These are phyloP conservation scores for Sebastes vulpes DNA, from an alignment of 2,797 vertebrate species.

Conservation along the genomic window DNA sequence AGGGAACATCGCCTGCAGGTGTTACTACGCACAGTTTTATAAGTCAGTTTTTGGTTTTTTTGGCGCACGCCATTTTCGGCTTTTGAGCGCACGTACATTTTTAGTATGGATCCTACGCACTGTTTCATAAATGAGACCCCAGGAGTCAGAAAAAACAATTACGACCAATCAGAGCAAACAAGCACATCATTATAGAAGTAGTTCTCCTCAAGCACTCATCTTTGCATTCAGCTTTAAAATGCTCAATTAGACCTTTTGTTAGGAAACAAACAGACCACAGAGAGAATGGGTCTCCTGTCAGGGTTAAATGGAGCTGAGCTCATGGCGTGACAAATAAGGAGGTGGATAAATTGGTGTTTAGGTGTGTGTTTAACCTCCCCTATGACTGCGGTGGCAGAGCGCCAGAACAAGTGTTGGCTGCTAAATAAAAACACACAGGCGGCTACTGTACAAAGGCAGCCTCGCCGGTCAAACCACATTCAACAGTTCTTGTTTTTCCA, in stretches of 20 bases:
- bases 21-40: no score
- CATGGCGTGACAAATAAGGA: constrained; percentile 28
- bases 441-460: background rate
- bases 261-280: background rate
- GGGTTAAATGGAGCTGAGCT: constrained; percentile 8
- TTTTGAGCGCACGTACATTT: no score
- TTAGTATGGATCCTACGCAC: no score
- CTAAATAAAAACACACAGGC: constrained; percentile 22
- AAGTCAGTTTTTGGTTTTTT: rapidly evolving
- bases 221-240: background rate
- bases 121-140: no score
- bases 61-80: no score
- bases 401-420: constrained; percentile 52
- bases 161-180: background rate
- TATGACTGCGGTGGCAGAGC: constrained; percentile 38
- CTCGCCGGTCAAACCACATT: background rate
- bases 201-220: background rate
- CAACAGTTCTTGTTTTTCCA: constrained; percentile 5
- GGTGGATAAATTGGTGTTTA: constrained; percentile 38
- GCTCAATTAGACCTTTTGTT: constrained; percentile 1
- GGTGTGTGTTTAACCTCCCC: constrained; percentile 59
- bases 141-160: background rate
- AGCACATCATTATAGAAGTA: background rate
- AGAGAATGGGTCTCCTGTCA: background rate
- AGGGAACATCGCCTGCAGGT: no score